Percentiles rank a stretch among this genome's conserved stretches.
Evolutionary conservation across 2,888 invertebrate genomes (phyloP).

Genomic region (Coremacera marginata): DNA sequence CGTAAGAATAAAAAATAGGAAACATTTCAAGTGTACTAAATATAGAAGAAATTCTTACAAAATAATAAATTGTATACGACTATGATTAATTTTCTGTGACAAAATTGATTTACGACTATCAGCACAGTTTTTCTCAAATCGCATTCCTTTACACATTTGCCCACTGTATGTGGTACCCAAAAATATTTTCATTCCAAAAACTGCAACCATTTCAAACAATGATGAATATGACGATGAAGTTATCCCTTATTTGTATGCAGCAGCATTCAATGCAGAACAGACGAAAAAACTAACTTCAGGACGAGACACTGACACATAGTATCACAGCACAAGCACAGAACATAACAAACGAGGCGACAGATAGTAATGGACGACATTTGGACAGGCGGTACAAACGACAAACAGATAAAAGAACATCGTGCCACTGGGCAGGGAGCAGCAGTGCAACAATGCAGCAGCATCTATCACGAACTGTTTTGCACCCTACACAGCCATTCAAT

Average conservation of each 20-base stretch:
- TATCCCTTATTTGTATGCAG: slow-evolving; percentile 63
- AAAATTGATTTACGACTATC: background rate
- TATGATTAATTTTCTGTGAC: background rate
- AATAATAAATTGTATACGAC: background rate
- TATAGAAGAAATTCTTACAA: too few species aligned
- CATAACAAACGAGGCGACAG: slow-evolving; percentile 28
- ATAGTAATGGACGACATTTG: background rate
- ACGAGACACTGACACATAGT: slow-evolving; percentile 60
- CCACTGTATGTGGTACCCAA: background rate
- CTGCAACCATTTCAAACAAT: slow-evolving; percentile 23
- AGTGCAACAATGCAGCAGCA: background rate
- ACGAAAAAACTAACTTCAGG: slow-evolving; percentile 39
- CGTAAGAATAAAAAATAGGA: too few species aligned
- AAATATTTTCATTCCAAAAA: background rate
- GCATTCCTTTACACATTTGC: background rate
- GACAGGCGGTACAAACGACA: background rate
- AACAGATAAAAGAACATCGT: background rate
- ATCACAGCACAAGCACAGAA: slow-evolving; percentile 51
- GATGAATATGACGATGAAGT: slow-evolving; percentile 62
- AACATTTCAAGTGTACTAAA: too few species aligned
- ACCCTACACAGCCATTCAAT: background rate
- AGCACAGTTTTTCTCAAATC: too few species aligned
- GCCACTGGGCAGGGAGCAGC: background rate
- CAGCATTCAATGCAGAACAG: slow-evolving; percentile 15
- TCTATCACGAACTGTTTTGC: background rate